These are phyloP conservation scores for Triplophysa bombifrons DNA, from an alignment of 2,797 vertebrate species.

Conservation along the genomic window DNA sequence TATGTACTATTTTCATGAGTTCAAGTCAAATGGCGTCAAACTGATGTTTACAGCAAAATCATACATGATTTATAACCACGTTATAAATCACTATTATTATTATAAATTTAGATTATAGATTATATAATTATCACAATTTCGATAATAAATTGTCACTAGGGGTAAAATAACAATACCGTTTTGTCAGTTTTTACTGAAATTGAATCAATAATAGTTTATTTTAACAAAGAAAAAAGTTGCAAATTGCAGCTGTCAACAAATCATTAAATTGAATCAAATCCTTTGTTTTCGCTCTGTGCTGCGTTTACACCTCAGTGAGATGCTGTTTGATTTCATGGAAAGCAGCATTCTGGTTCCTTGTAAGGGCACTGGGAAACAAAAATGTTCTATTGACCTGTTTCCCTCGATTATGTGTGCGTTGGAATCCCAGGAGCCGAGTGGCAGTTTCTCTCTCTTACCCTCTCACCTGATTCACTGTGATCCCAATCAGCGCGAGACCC, in stretches of 20 bases:
- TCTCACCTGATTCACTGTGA: slow-evolving; percentile 31
- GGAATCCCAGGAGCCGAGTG: slow-evolving; percentile 32
- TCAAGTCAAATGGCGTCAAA: no score
- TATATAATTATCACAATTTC: no score
- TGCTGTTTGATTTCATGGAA: neutral
- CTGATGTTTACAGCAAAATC: no score
- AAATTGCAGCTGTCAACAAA: neutral
- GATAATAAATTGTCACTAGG: no score
- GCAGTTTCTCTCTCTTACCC: slow-evolving; percentile 18
- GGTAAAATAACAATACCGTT: no score
- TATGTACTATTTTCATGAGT: no score
- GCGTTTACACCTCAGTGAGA: neutral
- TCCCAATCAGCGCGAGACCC: slow-evolving; percentile 48
- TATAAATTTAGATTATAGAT: no score
- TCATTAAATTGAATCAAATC: neutral
- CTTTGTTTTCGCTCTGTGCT: neutral
- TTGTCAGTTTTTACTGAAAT: no score
- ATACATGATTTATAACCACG: no score
- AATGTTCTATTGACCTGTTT: slow-evolving; percentile 43
- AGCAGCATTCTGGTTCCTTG: slow-evolving; percentile 12
- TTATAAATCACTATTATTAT: no score
- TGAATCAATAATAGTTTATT: no score
- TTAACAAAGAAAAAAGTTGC: no score
- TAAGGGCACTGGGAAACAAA: slow-evolving; percentile 28
- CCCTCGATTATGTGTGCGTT: slow-evolving; percentile 26